Evolutionary conservation across 2,113 vertebrate genomes (phyloP).

Genomic region (Neotoma lepida): DNA sequence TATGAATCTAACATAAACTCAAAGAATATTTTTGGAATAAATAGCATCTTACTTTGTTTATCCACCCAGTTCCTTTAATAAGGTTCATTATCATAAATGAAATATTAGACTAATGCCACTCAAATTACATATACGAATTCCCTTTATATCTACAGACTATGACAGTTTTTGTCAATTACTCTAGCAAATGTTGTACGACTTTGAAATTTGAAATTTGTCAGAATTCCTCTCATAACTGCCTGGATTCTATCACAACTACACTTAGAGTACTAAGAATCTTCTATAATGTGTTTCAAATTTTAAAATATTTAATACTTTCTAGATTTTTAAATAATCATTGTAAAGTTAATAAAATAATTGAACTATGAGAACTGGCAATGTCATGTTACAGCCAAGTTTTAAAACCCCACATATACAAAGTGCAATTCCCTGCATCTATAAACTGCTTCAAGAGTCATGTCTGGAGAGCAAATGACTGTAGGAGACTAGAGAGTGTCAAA

Average conservation of each 20-base stretch:
- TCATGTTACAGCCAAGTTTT: conserved; percentile 23
- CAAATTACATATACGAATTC: neutral
- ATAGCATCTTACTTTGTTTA: neutral
- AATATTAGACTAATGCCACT: conserved; percentile 22
- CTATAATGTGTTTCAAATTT: neutral
- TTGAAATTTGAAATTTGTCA: conserved; percentile 58
- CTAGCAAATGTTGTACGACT: conserved; percentile 26
- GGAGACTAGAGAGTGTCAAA: conserved; percentile 70
- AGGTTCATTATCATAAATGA: neutral
- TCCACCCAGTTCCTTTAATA: neutral
- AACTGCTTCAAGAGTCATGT: conserved; percentile 41
- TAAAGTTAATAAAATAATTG: conserved; percentile 19
- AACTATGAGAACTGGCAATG: conserved; percentile 59
- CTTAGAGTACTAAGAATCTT: neutral
- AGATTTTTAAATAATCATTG: neutral
- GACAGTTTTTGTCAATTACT: neutral
- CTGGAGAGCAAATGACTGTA: conserved; percentile 68
- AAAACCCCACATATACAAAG: neutral
- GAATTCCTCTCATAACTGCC: neutral
- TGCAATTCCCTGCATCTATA: conserved; percentile 39
- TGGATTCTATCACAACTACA: neutral
- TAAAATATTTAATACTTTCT: neutral
- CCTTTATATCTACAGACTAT: neutral
- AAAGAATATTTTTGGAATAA: neutral
- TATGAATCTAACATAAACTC: conserved; percentile 36